Evolutionary conservation across 2,113 vertebrate genomes (phyloP).

Genomic region (Heliornis fulica): DNA sequence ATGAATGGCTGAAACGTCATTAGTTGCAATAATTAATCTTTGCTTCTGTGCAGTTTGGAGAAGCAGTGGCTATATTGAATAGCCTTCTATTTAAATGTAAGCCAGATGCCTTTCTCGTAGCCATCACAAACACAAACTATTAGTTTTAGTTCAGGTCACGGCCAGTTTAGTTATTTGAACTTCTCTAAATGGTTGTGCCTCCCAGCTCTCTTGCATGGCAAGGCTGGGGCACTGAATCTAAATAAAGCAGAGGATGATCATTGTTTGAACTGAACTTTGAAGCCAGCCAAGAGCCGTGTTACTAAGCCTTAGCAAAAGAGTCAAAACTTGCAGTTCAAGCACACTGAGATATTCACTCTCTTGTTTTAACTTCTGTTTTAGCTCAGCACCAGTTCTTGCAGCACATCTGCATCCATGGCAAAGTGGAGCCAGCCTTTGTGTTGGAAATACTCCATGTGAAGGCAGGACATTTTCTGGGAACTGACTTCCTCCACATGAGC

Average conservation of each 20-base stretch:
- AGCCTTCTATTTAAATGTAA: slow-evolving; percentile 41
- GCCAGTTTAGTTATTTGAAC: slow-evolving; percentile 63
- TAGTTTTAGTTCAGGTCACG: slow-evolving; percentile 61
- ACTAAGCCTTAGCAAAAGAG: neutral
- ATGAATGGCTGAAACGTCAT: neutral
- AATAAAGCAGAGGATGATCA: neutral
- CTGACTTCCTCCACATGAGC: neutral
- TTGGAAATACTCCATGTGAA: neutral
- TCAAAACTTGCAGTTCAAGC: neutral
- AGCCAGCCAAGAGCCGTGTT: fast-evolving
- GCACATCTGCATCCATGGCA: fast-evolving
- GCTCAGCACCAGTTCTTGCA: neutral
- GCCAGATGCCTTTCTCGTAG: slow-evolving; percentile 54
- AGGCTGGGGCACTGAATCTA: neutral
- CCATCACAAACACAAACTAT: slow-evolving; percentile 67
- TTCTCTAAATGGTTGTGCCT: slow-evolving; percentile 3
- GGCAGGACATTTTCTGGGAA: neutral
- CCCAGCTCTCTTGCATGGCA: neutral
- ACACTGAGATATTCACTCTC: neutral
- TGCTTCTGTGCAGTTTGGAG: slow-evolving; percentile 51
- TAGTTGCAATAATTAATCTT: slow-evolving; percentile 29
- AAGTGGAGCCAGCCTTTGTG: neutral
- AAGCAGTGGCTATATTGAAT: slow-evolving; percentile 53
- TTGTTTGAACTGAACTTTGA: neutral
- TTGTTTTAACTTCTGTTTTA: neutral